These are phyloP conservation scores for Metallyticus violacea DNA, from an alignment of 2,888 invertebrate species.

Conservation along the genomic window DNA sequence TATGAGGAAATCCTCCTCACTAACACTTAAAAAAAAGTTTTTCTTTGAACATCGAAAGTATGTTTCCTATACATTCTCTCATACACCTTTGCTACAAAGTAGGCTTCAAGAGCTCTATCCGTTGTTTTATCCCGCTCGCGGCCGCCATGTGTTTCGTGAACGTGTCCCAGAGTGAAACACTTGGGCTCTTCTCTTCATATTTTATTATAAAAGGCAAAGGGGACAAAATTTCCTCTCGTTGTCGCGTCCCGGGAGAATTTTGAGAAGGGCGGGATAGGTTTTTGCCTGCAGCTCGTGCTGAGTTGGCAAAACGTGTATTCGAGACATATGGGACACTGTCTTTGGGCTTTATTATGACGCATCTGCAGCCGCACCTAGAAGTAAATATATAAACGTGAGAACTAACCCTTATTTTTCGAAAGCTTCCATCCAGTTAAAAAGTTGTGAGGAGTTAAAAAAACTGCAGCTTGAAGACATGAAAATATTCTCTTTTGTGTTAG, in stretches of 20 bases:
- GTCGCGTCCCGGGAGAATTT: not conserved
- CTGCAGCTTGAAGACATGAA: no score
- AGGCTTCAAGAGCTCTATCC: not conserved
- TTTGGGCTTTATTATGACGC: not conserved
- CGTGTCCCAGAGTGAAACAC: conserved; percentile 3
- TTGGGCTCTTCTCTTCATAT: conserved; percentile 26
- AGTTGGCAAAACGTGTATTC: not conserved
- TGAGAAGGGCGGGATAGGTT: not conserved
- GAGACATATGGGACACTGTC: not conserved
- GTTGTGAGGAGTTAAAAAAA: no score
- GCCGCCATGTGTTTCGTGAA: not conserved
- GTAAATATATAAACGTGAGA: not conserved
- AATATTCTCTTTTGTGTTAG: no score
- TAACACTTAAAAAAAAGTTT: no score
- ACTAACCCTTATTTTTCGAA: no score
- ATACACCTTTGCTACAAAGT: not conserved
- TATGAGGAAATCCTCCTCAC: no score
- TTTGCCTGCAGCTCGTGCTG: not conserved
- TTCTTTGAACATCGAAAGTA: no score
- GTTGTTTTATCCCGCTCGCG: not conserved
- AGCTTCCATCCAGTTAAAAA: no score
- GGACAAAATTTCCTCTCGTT: conserved; percentile 15
- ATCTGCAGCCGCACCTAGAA: not conserved
- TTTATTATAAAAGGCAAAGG: conserved; percentile 23
- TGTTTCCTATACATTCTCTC: no score